phyloP scores from a whole-genome alignment of 2,797 vertebrate genomes.

The Geotrypetes seraphini region DNA sequence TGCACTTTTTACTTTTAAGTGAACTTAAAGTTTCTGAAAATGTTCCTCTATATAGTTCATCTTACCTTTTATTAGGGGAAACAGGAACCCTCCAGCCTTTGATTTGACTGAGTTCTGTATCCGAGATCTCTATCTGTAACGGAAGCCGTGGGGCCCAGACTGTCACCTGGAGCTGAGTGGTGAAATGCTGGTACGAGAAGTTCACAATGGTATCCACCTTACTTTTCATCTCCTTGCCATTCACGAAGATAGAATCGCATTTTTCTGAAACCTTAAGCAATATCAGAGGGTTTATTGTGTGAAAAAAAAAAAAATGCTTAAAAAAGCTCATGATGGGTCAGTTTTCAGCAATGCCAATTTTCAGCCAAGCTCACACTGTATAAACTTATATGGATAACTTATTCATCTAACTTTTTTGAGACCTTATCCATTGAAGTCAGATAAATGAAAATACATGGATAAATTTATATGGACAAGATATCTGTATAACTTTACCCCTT shows the following conservation, averaged over 20 bases:
- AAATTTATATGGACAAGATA: no score
- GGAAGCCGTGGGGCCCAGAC: conserved; percentile 87
- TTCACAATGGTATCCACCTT: conserved; percentile 76
- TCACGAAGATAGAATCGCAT: conserved; percentile 82
- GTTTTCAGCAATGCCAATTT: no score
- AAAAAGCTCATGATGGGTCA: not conserved
- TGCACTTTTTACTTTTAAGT: not conserved
- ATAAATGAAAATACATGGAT: no score
- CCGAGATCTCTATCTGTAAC: conserved; percentile 87
- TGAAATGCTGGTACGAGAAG: conserved; percentile 88
- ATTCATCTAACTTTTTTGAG: no score
- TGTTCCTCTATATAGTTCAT: no score
- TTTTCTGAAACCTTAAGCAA: conserved; percentile 64
- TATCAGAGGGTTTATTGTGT: not conserved
- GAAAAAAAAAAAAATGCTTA: not conserved
- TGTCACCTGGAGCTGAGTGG: conserved; percentile 75
- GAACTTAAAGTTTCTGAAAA: no score
- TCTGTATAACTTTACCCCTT: no score
- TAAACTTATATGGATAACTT: no score
- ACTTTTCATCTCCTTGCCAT: conserved; percentile 89
- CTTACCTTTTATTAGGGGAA: conserved; percentile 74
- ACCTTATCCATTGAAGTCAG: no score
- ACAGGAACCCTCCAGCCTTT: conserved; percentile 93
- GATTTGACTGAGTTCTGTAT: conserved; percentile 88
- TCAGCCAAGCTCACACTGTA: no score